Base-by-base conservation (phyloP, 2,888 invertebrate genomes). In the Synanthedon vespiformis region DNA sequence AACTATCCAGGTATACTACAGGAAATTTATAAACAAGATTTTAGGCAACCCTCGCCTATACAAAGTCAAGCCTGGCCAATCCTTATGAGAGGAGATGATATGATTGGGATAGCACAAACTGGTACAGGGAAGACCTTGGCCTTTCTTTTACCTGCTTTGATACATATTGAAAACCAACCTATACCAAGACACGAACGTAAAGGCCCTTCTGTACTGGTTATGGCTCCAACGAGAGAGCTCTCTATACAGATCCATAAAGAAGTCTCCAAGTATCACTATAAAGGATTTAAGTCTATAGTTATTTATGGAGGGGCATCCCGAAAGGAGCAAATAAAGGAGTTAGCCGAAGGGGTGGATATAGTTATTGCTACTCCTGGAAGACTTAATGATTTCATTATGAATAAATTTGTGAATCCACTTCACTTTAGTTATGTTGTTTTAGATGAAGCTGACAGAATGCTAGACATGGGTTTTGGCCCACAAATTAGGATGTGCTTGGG, bases 21-120 rank as follows among this genome's bases (percentile, higher is more conserved):
- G 1, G 94, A 96, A 85, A 94, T 98, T 50, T 73, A 88, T 51
- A 94, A 94, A 61, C 94, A 94, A 63, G 92, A 91, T 0, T 98
- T 98, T 72, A 76, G 77, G 22, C 90, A 89, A 56, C 98, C 98
- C 0, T 94, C 96, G 1, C 98, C 98, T 0, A 97, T 98, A 64
- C 96, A 98, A 78, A 88, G 92, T 55, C 97, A 98, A 81, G 94
- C 96, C 0, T 99, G 98, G 98, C 99, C 99, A 1, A 90, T 98
- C 56, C 87, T 98, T 0, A 80, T 99, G 48, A 91, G 92, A 66
- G 99, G 99, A 0, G 91, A 93, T 68, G 98, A 99, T 80, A 80
- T 98, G 72, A 98, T 99, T 73, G 98, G 98, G 8, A 98, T 99
- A 59, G 98, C 98, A 1, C 98, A 97, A 82, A 96, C 96, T 5